Base-by-base conservation (phyloP, 2,888 invertebrate species). In the Philhelius pedissequus region DNA sequence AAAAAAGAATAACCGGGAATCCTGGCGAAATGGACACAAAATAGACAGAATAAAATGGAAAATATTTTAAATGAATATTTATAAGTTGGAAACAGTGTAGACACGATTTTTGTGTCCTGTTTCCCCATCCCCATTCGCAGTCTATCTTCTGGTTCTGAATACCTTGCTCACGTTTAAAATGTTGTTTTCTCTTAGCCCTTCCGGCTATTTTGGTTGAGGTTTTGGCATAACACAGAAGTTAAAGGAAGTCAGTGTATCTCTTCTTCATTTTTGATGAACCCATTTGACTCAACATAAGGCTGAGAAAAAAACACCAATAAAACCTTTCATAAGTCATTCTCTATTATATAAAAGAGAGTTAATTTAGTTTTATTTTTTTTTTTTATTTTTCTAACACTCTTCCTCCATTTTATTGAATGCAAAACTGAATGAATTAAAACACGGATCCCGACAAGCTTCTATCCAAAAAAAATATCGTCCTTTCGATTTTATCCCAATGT, bases 41-140 rank as follows among this genome's bases (percentile, higher is more conserved):
- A 20, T 25, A 15, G 4, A 48, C 8, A 22, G 43, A 69, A 69
- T 56, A 48, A 78, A 83, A 73, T 78, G 69, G 69, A 78, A 83
- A 83, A 83, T 83, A 78, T 83, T 40, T 64, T 64, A 74, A 83
- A 83, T 83, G 83, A 83, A 83, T 83, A 83, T 78, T 83, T 83
- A 83, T 83, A 83, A 83, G 74, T 83, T 43, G 69, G 40, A 58
- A 83, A 74, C 74, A 74, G 83, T 62, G 30, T 69, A 78, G 73
- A 78, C 73, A 69, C 83, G 73, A 80, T 69, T 75, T 80, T 64
- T 64, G 43, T 73, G 52, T 60, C 43, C 48, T 45, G 60, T 64
- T 66, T 56, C 48, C 38, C 25, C n/a, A 4, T 20, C 25, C 27
- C n/a, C 2, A 13, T 48, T 13, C 5, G 4, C 20, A 25, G 25